phyloP scores from a whole-genome alignment of 2,113 vertebrate species.

The Porphyrio hochstetteri region DNA sequence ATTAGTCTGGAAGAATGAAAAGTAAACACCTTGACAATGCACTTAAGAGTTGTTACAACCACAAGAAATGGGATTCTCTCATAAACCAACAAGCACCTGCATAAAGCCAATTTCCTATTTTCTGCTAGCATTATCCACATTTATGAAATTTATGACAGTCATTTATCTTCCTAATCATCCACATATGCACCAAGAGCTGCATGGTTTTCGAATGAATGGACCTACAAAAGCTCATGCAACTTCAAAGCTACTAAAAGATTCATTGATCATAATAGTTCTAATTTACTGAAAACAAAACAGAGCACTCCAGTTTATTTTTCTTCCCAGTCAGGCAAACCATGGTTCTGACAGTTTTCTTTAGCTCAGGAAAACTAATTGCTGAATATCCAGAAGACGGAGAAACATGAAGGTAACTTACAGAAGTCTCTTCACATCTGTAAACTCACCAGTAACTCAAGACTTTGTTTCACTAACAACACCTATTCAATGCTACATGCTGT shows the following conservation, averaged over 20 bases:
- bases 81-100: neutral
- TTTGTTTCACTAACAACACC: neutral
- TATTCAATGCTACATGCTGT: neutral
- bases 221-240: accelerated
- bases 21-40: neutral
- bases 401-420: accelerated
- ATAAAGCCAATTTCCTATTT: neutral
- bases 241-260: neutral
- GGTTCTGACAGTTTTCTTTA: neutral
- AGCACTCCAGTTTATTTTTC: neutral
- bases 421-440: neutral
- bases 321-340: neutral
- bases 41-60: neutral
- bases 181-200: neutral
- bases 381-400: neutral
- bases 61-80: neutral
- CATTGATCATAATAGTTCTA: neutral
- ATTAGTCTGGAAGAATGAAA: neutral
- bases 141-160: neutral
- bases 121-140: neutral
- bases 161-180: neutral
- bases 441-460: accelerated
- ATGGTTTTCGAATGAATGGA: neutral
- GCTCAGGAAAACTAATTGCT: neutral
- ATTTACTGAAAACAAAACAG: neutral